Percentiles rank a stretch among this genome's conserved stretches.
Evolutionary conservation across 2,797 vertebrate genomes (phyloP).

Genomic region (Valencia hispanica): DNA sequence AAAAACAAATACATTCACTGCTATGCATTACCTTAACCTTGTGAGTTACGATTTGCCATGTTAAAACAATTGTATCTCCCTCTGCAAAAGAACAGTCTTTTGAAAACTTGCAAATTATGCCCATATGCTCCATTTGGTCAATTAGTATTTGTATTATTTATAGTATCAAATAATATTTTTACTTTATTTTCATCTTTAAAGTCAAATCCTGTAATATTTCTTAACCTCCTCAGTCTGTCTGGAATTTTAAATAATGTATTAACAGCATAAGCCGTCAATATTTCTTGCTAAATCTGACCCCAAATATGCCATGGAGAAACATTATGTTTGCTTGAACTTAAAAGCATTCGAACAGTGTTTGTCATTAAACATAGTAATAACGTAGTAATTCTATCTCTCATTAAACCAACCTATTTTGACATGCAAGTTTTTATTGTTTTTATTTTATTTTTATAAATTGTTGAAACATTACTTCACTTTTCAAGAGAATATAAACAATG

Average conservation of each 20-base stretch:
- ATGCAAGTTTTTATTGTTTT: background rate
- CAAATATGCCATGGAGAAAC: constrained; percentile 5
- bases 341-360: constrained; percentile 2
- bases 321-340: background rate
- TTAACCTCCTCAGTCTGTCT: background rate
- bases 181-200: background rate
- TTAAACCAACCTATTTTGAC: background rate
- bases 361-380: background rate
- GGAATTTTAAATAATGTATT: background rate
- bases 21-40: too few relatives aligned
- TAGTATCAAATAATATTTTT: background rate
- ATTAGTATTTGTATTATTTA: background rate
- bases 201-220: background rate
- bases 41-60: too few relatives aligned
- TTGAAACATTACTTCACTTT: background rate
- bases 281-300: background rate
- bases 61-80: background rate
- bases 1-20: too few relatives aligned
- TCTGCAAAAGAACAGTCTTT: background rate
- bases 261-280: constrained; percentile 1
- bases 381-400: constrained; percentile 4
- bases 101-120: background rate
- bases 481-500: background rate
- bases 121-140: too few relatives aligned
- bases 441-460: background rate